Conservation (phyloP, 2,888 invertebrate species). For the Drosophila demipolita region DNA sequence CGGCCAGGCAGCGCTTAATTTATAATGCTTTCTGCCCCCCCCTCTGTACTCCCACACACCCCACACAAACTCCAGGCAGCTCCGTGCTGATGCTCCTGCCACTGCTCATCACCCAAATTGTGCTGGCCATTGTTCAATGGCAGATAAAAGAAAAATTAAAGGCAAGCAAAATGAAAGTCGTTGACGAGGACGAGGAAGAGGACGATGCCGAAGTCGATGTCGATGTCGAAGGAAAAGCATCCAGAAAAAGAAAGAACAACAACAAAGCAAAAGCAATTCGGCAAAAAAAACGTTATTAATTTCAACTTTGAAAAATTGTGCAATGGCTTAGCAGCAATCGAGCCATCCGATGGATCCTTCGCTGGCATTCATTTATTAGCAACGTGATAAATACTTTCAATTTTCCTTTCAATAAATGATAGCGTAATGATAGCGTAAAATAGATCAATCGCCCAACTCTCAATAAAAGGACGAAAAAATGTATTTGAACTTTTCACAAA, state of each 20-base stretch:
- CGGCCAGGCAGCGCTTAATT: slow-evolving; percentile 79
- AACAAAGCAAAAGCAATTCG: slow-evolving; percentile 6
- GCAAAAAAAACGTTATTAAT: slow-evolving; percentile 70
- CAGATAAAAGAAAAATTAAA: slow-evolving; percentile 81
- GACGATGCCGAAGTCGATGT: slow-evolving; percentile 12
- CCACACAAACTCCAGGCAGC: slow-evolving; percentile 3
- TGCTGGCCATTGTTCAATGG: slow-evolving; percentile 79
- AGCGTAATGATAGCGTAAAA: slow-evolving; percentile 74
- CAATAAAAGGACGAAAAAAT: slow-evolving; percentile 24
- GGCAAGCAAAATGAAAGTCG: slow-evolving; percentile 74
- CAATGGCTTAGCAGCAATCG: slow-evolving; percentile 68
- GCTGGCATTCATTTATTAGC: slow-evolving; percentile 75
- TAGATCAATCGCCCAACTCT: slow-evolving; percentile 68
- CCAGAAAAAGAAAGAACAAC: slow-evolving; percentile 13
- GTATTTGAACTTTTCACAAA: slow-evolving; percentile 30
- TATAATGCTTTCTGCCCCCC: slow-evolving; percentile 71
- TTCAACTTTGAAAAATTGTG: slow-evolving; percentile 80
- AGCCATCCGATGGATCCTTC: slow-evolving; percentile 44
- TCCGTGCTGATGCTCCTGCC: slow-evolving; percentile 3
- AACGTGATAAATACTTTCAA: slow-evolving; percentile 81
- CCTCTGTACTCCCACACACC: slow-evolving; percentile 1
- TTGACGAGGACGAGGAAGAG: slow-evolving; percentile 20
- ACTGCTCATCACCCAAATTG: slow-evolving; percentile 59
- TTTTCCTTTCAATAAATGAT: slow-evolving; percentile 80
- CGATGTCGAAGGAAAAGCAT: slow-evolving; percentile 1